Base-by-base conservation (phyloP, 2,797 vertebrate species). In the Labeo calbasu region DNA sequence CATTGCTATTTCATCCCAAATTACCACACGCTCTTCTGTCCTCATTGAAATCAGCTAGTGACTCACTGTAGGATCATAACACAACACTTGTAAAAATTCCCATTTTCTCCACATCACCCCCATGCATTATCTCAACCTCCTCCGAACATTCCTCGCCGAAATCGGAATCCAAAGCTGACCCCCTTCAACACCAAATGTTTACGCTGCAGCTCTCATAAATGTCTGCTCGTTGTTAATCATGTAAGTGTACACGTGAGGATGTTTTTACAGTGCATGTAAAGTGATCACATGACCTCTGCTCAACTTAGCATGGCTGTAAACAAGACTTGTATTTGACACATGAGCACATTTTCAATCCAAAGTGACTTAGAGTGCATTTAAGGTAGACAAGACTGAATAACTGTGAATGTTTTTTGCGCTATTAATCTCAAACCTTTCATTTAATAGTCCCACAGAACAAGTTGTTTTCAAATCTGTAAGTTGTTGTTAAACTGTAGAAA, bases 1-100 rank as follows among this genome's bases (percentile, higher is more conserved):
- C 66, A 0, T 50, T 78, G 51, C 65, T 48, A 51, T 78, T 70
- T 84, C 51, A 77, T 77, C 63, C 82, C 66, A 78, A 78, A 84
- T 71, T 36, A 71, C 46, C 65, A 48, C 25, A 78, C 19, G 63
- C 43, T 71, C 82, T 79, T 32, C 66, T 63, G 53, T 61, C 46
- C 75, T 69, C 19, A 51, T 40, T 51, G 82, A 79, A 79, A 79
- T 71, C 82, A 79, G 51, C 43, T 48, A 43, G 40, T 77, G 61
- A 83, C 61, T 84, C 82, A 71, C 46, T 71, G 53, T 79, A 71
- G 43, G 25, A 55, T 69, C 55, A 63, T 50, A 63, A 61, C 14
- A 80, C 25, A 40, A 12, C 50, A 66, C 32, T 25, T 61, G 57
- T 19, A 25, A 66, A 19, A 69, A 48, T 21, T 65, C 28, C 66